Conservation (phyloP, 2,888 invertebrate species). For the Meiosimyza platycephala region DNA sequence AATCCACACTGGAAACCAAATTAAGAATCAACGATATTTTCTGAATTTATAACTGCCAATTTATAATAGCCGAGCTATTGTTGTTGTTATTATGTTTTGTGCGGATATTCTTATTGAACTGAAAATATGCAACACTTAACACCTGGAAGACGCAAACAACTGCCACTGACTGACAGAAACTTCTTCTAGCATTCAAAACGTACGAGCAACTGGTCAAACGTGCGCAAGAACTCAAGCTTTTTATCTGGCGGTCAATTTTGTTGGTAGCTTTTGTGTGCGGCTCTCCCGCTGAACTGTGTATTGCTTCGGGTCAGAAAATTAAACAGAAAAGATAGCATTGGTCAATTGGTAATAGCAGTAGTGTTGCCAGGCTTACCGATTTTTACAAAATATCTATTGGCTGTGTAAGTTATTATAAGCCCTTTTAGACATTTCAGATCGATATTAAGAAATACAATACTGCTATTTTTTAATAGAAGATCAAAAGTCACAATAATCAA, state of each 20-base stretch:
- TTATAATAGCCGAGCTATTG: background rate
- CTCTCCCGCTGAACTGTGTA: background rate
- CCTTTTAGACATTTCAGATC: too few relatives aligned
- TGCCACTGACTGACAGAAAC: background rate
- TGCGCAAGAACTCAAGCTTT: conserved; percentile 59
- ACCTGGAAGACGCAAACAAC: background rate
- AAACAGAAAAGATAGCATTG: background rate
- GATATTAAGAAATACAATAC: too few relatives aligned
- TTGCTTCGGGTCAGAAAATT: conserved; percentile 36
- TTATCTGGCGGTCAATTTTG: conserved; percentile 55
- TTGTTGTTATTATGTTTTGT: background rate
- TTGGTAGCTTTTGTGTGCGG: conserved; percentile 28
- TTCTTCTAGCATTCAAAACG: conserved; percentile 52
- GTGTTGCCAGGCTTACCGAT: too few relatives aligned
- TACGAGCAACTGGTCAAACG: conserved; percentile 58
- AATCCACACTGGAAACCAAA: too few relatives aligned
- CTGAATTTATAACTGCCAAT: too few relatives aligned
- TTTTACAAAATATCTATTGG: too few relatives aligned
- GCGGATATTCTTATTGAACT: background rate
- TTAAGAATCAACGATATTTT: too few relatives aligned
- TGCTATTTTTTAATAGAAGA: too few relatives aligned
- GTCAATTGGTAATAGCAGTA: too few relatives aligned
- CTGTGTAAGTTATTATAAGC: too few relatives aligned
- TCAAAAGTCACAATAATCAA: too few relatives aligned
- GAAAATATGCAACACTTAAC: background rate